These are phyloP conservation scores for Plestiodon gilberti DNA, from an alignment of 2,113 vertebrate species.

Conservation along the genomic window DNA sequence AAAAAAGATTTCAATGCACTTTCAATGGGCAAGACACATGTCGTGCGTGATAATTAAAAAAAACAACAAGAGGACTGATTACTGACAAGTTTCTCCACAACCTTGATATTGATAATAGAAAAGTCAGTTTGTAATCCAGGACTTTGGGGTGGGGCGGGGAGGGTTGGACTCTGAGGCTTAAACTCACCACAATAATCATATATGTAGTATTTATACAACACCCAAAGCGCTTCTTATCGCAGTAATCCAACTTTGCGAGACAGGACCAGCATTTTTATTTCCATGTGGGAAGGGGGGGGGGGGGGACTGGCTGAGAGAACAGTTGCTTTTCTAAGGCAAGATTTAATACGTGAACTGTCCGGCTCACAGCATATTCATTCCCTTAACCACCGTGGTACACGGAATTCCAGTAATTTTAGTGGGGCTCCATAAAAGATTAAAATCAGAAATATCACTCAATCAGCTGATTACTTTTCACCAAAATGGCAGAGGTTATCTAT, in stretches of 20 bases:
- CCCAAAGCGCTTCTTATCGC: not conserved
- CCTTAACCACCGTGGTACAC: not conserved
- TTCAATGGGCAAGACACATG: not conserved
- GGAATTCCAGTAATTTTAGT: not conserved
- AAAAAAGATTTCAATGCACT: not conserved
- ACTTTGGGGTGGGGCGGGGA: not conserved
- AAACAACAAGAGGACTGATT: constrained; percentile 10
- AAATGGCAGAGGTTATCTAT: constrained; percentile 44
- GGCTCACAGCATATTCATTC: not conserved
- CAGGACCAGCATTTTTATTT: not conserved
- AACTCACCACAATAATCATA: constrained; percentile 30
- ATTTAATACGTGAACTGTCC: not conserved
- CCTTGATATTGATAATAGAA: not conserved
- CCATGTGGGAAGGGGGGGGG: not conserved
- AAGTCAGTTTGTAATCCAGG: constrained; percentile 25
- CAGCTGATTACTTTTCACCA: not conserved
- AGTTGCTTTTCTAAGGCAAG: not conserved
- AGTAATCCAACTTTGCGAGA: not conserved
- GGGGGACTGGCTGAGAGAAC: not conserved
- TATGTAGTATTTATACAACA: not conserved
- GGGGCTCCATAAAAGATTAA: not conserved
- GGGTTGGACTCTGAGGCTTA: not conserved
- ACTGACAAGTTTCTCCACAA: constrained; percentile 28
- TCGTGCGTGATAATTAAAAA: not conserved
- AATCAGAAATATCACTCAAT: not conserved